Percentiles rank a stretch among this genome's conserved stretches.
Evolutionary conservation across 1,140 invertebrate species (phyloP).

Genomic region (Drosophila rufa): DNA sequence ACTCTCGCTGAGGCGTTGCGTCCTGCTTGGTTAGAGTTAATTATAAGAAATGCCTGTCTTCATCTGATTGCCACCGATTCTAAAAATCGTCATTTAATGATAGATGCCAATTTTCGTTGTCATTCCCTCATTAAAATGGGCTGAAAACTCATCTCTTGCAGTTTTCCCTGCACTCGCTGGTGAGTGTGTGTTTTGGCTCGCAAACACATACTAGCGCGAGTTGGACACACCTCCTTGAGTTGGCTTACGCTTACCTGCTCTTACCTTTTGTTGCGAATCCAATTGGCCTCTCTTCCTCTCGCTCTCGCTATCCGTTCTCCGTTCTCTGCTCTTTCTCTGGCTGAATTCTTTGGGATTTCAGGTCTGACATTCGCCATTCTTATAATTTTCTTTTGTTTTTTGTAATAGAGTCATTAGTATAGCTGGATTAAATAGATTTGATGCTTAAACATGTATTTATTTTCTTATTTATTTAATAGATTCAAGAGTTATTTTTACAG

Average conservation of each 20-base stretch:
- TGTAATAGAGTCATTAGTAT: neutral
- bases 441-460: neutral
- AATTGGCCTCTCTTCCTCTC: slow-evolving; percentile 34
- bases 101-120: slow-evolving; percentile 78
- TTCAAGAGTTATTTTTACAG: no score
- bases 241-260: slow-evolving; percentile 65
- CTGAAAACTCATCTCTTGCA: slow-evolving; percentile 24
- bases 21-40: slow-evolving; percentile 83
- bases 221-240: slow-evolving; percentile 78
- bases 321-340: slow-evolving; percentile 12
- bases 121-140: slow-evolving; percentile 73
- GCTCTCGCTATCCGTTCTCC: slow-evolving; percentile 3
- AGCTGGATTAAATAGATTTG: neutral
- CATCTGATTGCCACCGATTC: slow-evolving; percentile 79
- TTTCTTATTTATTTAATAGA: neutral
- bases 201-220: slow-evolving; percentile 18
- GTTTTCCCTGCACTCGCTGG: slow-evolving; percentile 5
- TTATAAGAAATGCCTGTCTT: slow-evolving; percentile 81
- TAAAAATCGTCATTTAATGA: slow-evolving; percentile 75
- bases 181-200: slow-evolving; percentile 19
- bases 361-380: slow-evolving; percentile 63
- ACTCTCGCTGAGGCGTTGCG: slow-evolving; percentile 74
- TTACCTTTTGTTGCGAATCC: slow-evolving; percentile 77
- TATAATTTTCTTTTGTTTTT: slow-evolving; percentile 9
- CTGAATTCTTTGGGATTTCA: neutral